phyloP scores from a whole-genome alignment of 2,113 vertebrate species.

The Chitala chitala region DNA sequence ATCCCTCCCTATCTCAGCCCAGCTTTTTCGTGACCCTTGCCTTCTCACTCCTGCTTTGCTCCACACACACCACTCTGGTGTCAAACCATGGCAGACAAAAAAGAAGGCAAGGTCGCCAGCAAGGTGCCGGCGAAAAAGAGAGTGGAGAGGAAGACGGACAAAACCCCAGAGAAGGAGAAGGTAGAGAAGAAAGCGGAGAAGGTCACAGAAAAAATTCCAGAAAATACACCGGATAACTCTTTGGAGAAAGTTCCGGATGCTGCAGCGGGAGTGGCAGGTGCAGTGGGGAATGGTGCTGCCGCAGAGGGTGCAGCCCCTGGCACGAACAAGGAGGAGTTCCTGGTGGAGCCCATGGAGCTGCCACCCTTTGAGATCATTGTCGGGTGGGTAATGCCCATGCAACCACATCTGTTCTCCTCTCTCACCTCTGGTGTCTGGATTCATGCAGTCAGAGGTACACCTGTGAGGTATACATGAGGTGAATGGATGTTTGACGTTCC shows the following conservation, averaged over 20 bases:
- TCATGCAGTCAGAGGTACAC: not conserved
- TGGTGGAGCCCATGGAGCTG: slow-evolving; percentile 66
- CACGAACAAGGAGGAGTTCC: slow-evolving; percentile 53
- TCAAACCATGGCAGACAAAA: slow-evolving; percentile 42
- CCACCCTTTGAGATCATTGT: slow-evolving; percentile 87
- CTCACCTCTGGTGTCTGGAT: not conserved
- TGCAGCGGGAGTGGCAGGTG: slow-evolving; percentile 32
- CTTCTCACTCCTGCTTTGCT: slow-evolving; percentile 27
- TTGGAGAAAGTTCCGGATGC: slow-evolving; percentile 34
- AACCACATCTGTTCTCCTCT: not conserved
- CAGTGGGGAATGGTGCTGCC: slow-evolving; percentile 25
- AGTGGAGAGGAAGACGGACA: slow-evolving; percentile 51
- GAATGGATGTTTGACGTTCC: not conserved
- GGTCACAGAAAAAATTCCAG: not conserved
- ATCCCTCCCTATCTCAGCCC: not conserved
- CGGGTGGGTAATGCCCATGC: slow-evolving; percentile 67
- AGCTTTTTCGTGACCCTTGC: not conserved
- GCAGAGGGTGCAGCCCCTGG: slow-evolving; percentile 36
- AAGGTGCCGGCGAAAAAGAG: slow-evolving; percentile 45
- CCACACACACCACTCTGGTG: not conserved
- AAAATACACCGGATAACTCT: not conserved
- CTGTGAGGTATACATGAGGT: not conserved
- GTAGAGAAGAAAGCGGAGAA: slow-evolving; percentile 45
- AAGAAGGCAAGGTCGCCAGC: slow-evolving; percentile 29
- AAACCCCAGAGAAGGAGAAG: slow-evolving; percentile 37